Evolutionary conservation across 2,888 invertebrate species (phyloP).

Genomic region (Itoplectis maculator): DNA sequence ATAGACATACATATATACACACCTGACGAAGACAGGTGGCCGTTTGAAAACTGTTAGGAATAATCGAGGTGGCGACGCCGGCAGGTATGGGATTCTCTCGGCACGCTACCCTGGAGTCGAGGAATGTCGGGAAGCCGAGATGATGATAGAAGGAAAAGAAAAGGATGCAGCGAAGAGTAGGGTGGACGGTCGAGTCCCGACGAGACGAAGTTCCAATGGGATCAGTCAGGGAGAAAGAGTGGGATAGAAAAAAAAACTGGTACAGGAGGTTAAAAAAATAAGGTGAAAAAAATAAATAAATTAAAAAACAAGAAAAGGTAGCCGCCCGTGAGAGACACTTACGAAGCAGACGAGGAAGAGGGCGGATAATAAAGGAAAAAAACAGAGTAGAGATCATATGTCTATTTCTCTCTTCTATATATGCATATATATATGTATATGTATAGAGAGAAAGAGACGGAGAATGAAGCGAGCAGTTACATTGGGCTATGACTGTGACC

Average conservation of each 20-base stretch:
- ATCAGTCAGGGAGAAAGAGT: constrained; percentile 49
- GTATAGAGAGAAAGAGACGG: constrained; percentile 33
- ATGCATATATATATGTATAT: background rate
- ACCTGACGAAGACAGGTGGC: background rate
- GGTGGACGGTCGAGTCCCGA: no score
- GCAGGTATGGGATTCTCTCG: constrained; percentile 65
- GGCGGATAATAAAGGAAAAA: constrained; percentile 15
- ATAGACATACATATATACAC: background rate
- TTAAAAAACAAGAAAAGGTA: constrained; percentile 30
- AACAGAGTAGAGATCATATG: background rate
- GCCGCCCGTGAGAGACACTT: constrained; percentile 22
- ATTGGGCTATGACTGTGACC: constrained; percentile 83
- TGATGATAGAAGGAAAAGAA: constrained; percentile 48
- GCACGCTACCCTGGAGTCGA: constrained; percentile 50
- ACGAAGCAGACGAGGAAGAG: constrained; percentile 8
- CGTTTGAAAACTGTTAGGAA: constrained; percentile 6
- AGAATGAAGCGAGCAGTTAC: constrained; percentile 75
- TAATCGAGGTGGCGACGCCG: background rate
- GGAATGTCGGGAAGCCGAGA: constrained; percentile 62
- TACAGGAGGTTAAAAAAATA: background rate
- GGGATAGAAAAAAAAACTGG: background rate
- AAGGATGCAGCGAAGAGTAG: constrained; percentile 64
- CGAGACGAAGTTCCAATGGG: constrained; percentile 29
- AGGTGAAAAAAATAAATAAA: background rate
- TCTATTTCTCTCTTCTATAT: background rate